Conservation (phyloP, 2,888 invertebrate genomes). For the Glaucopsyche alexis region DNA sequence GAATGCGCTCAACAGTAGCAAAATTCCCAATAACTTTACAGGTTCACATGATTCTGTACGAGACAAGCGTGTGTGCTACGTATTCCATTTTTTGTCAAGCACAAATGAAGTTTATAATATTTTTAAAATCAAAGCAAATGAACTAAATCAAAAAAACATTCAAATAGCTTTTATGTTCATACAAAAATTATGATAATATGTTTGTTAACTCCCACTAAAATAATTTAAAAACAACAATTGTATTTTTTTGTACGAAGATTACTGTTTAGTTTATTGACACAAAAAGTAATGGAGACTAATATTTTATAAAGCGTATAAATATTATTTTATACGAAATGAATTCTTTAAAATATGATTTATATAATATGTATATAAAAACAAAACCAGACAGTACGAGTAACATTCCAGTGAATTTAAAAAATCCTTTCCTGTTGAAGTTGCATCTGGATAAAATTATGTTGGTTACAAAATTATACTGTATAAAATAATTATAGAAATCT, state of each 20-base stretch:
- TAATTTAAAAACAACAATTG: neutral
- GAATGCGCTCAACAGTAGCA: neutral
- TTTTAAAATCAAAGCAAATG: neutral
- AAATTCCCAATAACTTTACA: neutral
- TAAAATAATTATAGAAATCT: neutral
- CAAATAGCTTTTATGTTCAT: too few relatives aligned
- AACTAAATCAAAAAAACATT: neutral
- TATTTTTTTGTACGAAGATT: neutral
- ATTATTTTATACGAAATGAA: neutral
- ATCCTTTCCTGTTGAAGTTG: neutral
- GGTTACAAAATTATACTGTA: neutral
- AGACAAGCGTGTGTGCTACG: neutral
- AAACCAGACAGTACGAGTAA: neutral
- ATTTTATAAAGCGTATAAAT: neutral
- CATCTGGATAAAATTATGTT: too few relatives aligned
- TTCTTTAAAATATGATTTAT: too few relatives aligned
- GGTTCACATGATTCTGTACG: neutral
- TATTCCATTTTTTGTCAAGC: neutral
- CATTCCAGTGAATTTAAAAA: constrained; percentile 2
- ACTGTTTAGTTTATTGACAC: neutral
- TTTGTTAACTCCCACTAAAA: neutral
- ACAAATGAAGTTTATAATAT: neutral
- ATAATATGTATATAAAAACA: neutral
- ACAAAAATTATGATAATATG: neutral
- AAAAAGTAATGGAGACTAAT: neutral